A percentile compares a stretch with the other conserved stretches of the same genome.
phyloP scores from a whole-genome alignment of 2,797 vertebrate species.

The Rhinogobio ventralis region DNA sequence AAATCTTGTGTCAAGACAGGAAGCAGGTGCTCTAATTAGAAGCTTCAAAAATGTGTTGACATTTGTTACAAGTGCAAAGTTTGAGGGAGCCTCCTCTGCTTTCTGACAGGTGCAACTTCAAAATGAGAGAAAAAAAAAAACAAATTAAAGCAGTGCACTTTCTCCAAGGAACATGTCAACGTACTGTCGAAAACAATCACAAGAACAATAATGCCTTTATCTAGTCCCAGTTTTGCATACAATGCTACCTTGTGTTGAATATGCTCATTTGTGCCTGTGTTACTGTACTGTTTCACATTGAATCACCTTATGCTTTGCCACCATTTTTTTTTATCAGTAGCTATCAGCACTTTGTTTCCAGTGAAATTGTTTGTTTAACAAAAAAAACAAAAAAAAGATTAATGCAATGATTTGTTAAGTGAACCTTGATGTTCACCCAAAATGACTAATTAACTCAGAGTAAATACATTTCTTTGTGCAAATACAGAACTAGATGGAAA shows the following conservation, averaged over 20 bases:
- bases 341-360: background rate
- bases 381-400: background rate
- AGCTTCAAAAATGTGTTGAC: slow-evolving; percentile 55
- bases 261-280: slow-evolving; percentile 9
- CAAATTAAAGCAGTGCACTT: slow-evolving; percentile 67
- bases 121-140: slow-evolving; percentile 57
- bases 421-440: background rate
- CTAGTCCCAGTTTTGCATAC: slow-evolving; percentile 34
- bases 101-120: slow-evolving; percentile 73
- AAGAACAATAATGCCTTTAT: background rate
- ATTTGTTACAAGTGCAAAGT: slow-evolving; percentile 61
- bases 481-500: background rate
- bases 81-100: slow-evolving; percentile 56
- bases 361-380: background rate
- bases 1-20: slow-evolving; percentile 8
- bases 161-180: slow-evolving; percentile 67
- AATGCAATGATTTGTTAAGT: background rate
- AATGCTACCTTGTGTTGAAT: slow-evolving; percentile 32
- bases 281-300: background rate
- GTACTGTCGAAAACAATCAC: slow-evolving; percentile 69
- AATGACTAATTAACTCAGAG: background rate
- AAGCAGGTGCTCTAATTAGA: slow-evolving; percentile 55
- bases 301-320: background rate
- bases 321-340: background rate
- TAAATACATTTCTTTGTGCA: background rate